phyloP scores from a whole-genome alignment of 2,113 vertebrate species.

The Rhombomys opimus region DNA sequence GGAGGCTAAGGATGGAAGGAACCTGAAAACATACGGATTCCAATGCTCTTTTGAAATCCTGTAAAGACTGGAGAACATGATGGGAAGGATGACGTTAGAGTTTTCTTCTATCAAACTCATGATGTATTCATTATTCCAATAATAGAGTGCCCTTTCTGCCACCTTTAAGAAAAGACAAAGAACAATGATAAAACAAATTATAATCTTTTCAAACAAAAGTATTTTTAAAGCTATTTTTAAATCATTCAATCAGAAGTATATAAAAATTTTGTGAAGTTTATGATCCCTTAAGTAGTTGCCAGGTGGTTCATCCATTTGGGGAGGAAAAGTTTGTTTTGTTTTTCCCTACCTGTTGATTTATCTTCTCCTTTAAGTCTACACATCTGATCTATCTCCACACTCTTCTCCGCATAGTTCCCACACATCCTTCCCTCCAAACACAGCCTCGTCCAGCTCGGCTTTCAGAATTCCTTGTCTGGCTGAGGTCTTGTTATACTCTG shows the following conservation, averaged over 20 bases:
- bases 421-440: not conserved
- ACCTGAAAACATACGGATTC: slow-evolving; percentile 94
- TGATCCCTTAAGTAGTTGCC: slow-evolving; percentile 43
- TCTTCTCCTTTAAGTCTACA: not conserved
- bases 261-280: slow-evolving; percentile 9
- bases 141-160: slow-evolving; percentile 98
- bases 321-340: not conserved
- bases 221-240: slow-evolving; percentile 55
- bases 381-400: not conserved
- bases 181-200: slow-evolving; percentile 46
- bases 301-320: not conserved
- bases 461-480: not conserved
- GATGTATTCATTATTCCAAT: slow-evolving; percentile 99
- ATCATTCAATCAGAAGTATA: slow-evolving; percentile 45
- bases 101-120: slow-evolving; percentile 99
- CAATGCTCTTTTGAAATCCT: slow-evolving; percentile 99
- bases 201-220: slow-evolving; percentile 54
- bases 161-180: slow-evolving; percentile 87
- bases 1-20: fast-evolving
- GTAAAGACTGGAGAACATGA: slow-evolving; percentile 99
- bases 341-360: not conserved
- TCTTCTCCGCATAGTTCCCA: not conserved
- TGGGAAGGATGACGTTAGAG: slow-evolving; percentile 99
- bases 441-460: too few species aligned
- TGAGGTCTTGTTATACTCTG: not conserved